phyloP scores from a whole-genome alignment of 2,888 invertebrate species.

The Leptogaster cylindrica region DNA sequence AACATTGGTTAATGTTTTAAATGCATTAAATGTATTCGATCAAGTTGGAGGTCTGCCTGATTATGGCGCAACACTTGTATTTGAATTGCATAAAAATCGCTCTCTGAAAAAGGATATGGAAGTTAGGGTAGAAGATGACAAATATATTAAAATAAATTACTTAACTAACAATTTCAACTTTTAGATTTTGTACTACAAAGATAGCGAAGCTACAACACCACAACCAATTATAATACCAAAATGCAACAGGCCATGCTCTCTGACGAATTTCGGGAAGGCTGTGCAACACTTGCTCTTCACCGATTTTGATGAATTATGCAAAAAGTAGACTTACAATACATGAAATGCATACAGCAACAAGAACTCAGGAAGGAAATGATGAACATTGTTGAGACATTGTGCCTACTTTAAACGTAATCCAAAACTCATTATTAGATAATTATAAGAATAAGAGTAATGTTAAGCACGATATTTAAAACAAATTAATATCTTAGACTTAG shows the following conservation, averaged over 20 bases:
- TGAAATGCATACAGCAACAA: not conserved
- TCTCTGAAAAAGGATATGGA: conserved; percentile 53
- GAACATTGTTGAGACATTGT: not conserved
- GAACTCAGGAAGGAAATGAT: not conserved
- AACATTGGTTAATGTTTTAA: conserved; percentile 73
- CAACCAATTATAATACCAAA: conserved; percentile 65
- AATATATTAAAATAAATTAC: not conserved
- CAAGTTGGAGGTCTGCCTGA: conserved; percentile 67
- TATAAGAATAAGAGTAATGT: too few species aligned
- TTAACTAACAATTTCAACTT: not conserved
- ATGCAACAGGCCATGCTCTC: conserved; percentile 67
- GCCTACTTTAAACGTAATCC: not conserved
- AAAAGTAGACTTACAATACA: not conserved
- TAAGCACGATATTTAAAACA: too few species aligned
- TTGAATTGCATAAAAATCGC: conserved; percentile 68
- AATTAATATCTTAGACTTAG: too few species aligned
- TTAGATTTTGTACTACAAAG: not conserved
- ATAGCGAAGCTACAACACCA: conserved; percentile 54
- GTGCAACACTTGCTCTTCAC: not conserved
- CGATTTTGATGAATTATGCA: not conserved
- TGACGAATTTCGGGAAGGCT: conserved; percentile 52
- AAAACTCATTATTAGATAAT: too few species aligned
- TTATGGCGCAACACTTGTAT: conserved; percentile 72
- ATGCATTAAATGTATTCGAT: conserved; percentile 70
- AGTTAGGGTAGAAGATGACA: conserved; percentile 63